Evolutionary conservation across 2,888 invertebrate species (phyloP), one percentile per base, ranked within the genome.

Genomic region (Silvanus unidentatus): DNA sequence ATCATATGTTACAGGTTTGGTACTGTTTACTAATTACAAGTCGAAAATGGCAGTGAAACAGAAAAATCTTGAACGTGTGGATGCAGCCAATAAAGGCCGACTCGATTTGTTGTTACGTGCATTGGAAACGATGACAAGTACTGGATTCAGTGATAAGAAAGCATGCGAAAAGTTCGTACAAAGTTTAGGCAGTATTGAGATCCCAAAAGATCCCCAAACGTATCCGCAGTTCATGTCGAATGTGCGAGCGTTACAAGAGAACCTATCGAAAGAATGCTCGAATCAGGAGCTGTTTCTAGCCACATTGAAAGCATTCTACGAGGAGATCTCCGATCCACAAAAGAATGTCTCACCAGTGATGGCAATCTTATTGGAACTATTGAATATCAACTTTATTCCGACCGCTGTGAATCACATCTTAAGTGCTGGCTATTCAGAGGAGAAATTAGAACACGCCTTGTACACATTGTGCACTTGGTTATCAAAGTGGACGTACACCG

Each of bases 391-490:
- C 14, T 48, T 65, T 37, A 72, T 74, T 27, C 63, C 63, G 2
- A 42, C 35, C 27, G 75, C 75, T 2, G 75, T 76, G 1, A 67
- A 75, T 66, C 70, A 73, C 66, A 66, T 75, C 58, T 44, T 72
- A 16, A 59, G 62, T 32, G 55, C 60, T 6, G 64, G 66, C 3
- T 67, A 69, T 48, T 68, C 63, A 0, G 77, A 32, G 9, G 73
- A 74, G 1, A 78, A 78, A 28, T 73, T 86, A 6, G 75, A 78
- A 12, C 77, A 78, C 39, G 81, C 84, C 0, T 71, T 88, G 2
- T 74, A 75, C 13, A 77, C 81, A 38, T 71, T 88, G 1, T 86
- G 84, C 59, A 72, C 71, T n/a, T 88, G 87, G 86, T 66, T 85
- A 43, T 73, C 76, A 1, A 74, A 75, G 43, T 82, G 82, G 75